Percentiles rank a stretch among this genome's conserved stretches.
These are phyloP conservation scores for Menidia menidia DNA, from an alignment of 2,797 vertebrate genomes.

Conservation along the genomic window DNA sequence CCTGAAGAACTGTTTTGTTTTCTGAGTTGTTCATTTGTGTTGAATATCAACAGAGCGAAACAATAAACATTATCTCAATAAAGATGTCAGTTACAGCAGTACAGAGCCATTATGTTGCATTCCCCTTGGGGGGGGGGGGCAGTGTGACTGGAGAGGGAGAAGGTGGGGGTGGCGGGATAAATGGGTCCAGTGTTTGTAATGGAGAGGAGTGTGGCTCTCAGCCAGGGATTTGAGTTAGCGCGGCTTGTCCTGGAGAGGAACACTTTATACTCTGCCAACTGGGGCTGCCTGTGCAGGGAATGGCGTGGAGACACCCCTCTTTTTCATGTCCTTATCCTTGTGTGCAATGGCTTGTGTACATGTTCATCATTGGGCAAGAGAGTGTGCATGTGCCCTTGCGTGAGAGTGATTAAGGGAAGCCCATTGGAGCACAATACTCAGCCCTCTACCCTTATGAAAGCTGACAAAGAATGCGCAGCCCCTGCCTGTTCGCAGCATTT, in stretches of 20 bases:
- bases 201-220: slow-evolving; percentile 77
- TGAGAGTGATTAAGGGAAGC: slow-evolving; percentile 71
- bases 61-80: slow-evolving; percentile 74
- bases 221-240: slow-evolving; percentile 82
- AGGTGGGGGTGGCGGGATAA: slow-evolving; percentile 61
- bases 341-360: slow-evolving; percentile 29
- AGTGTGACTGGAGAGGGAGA: slow-evolving; percentile 61
- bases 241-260: slow-evolving; percentile 80
- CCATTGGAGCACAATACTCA: slow-evolving; percentile 63
- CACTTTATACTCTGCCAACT: slow-evolving; percentile 80
- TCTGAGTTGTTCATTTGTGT: slow-evolving; percentile 36
- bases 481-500: slow-evolving; percentile 65
- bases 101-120: slow-evolving; percentile 73
- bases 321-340: slow-evolving; percentile 55
- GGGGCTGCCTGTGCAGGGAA: slow-evolving; percentile 74
- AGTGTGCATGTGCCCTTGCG: slow-evolving; percentile 47
- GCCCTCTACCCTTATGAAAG: slow-evolving; percentile 60
- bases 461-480: slow-evolving; percentile 63
- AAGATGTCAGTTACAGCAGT: slow-evolving; percentile 75
- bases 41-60: slow-evolving; percentile 66
- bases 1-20: slow-evolving; percentile 58
- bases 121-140: slow-evolving; percentile 54
- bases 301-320: slow-evolving; percentile 66
- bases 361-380: slow-evolving; percentile 18
- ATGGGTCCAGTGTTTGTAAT: slow-evolving; percentile 82